These are phyloP conservation scores for Periparus ater DNA, from an alignment of 2,797 vertebrate genomes.

Conservation along the genomic window DNA sequence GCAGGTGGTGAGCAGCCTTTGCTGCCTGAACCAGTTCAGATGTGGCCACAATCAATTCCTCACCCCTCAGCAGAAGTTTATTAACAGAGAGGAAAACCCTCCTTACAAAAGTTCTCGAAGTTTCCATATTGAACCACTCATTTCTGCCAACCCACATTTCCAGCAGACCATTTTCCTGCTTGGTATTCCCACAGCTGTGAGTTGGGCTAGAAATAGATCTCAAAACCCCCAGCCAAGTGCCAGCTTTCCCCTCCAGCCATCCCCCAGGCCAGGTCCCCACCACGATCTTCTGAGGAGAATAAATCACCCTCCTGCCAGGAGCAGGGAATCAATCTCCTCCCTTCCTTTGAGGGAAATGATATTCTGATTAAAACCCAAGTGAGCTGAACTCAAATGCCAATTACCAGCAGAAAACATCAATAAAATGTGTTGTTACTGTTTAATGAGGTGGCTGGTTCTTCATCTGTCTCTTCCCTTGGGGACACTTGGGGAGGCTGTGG, in stretches of 20 bases:
- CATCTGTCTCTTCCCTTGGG: neutral
- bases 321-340: neutral
- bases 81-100: neutral
- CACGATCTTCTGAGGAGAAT: neutral
- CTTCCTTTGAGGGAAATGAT: neutral
- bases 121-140: neutral
- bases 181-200: neutral
- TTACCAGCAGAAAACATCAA: conserved; percentile 29
- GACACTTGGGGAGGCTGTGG: neutral
- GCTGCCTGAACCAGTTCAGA: neutral
- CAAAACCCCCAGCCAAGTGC: neutral
- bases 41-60: neutral
- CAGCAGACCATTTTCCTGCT: neutral
- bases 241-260: neutral
- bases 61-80: neutral
- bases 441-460: neutral
- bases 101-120: neutral
- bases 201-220: neutral
- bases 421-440: neutral
- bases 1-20: rapidly evolving
- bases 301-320: neutral
- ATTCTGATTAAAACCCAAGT: conserved; percentile 43
- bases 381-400: conserved; percentile 5
- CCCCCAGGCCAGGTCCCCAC: neutral
- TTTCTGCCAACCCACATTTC: neutral